Evolutionary conservation across 2,113 vertebrate species (phyloP).

Genomic region (Chinchilla lanigera): DNA sequence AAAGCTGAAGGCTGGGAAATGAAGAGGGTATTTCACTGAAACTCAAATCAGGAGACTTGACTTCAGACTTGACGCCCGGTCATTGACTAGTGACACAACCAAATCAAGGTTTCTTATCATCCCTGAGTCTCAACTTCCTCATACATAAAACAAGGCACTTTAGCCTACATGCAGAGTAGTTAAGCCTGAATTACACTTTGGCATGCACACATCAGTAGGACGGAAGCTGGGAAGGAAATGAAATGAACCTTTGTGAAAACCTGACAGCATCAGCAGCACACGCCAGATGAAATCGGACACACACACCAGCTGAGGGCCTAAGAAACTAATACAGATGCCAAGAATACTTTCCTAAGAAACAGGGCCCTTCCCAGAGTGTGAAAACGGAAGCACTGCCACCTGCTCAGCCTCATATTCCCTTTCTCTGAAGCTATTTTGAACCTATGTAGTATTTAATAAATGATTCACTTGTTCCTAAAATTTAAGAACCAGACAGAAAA

Average conservation of each 20-base stretch:
- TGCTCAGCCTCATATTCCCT: slow-evolving; percentile 57
- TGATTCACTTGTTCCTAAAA: slow-evolving; percentile 38
- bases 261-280: background rate
- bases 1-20: slow-evolving; percentile 24
- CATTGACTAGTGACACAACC: slow-evolving; percentile 6
- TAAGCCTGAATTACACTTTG: slow-evolving; percentile 48
- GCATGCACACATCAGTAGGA: background rate
- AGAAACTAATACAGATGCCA: slow-evolving; percentile 56
- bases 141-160: slow-evolving; percentile 52
- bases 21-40: background rate
- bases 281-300: slow-evolving; percentile 55
- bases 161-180: background rate
- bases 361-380: slow-evolving; percentile 55
- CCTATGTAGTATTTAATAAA: slow-evolving; percentile 38
- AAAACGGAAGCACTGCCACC: slow-evolving; percentile 64
- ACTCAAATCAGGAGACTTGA: slow-evolving; percentile 11
- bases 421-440: slow-evolving; percentile 73
- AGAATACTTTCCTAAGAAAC: slow-evolving; percentile 68
- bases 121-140: slow-evolving; percentile 54
- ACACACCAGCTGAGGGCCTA: slow-evolving; percentile 22
- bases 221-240: slow-evolving; percentile 54
- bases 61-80: slow-evolving; percentile 27
- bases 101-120: slow-evolving; percentile 54
- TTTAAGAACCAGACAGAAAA: slow-evolving; percentile 24
- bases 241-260: slow-evolving; percentile 52